Evolutionary conservation across 1,140 invertebrate genomes (phyloP), one percentile per base, ranked within the genome.

Genomic region (Halictus rubicundus): DNA sequence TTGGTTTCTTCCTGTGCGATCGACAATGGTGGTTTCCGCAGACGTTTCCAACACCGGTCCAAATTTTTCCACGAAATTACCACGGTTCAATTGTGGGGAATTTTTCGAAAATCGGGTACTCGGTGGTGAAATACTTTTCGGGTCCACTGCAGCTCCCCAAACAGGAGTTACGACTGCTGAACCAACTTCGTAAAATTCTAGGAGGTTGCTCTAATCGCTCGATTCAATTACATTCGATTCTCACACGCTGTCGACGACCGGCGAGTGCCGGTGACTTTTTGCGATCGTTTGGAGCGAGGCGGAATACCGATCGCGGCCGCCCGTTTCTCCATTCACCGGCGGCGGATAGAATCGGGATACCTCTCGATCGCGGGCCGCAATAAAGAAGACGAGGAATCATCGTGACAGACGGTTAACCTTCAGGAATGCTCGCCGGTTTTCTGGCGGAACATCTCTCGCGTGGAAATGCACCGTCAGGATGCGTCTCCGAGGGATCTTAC

Each of bases 381-480:
- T 21, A 21, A 37, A 49, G 70, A 70, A 25, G 59, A 49, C 21
- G 57, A 49, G n/a, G 32, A 63, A 63, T 63, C 61, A 37, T 57
- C 19, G 25, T 27, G 49, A 59, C 54, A 37, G 52, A 71, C 32
- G 69, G 37, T 54, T 54, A 69, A 64, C 61, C 61, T 64, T 64
- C 61, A 39, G 32, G 32, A 64, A 39, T 64, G 61, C 61, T n/a
- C 9, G 61, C 8, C 1, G 21, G 21, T 64, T 64, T 39, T 64
- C 32, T 39, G 10, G 21, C 37, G 32, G 39, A 65, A 75, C 49
- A 70, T 81, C 75, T n/a, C 60, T 23, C 60, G 60, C 60, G 60
- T 61, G 60, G 25, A 61, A 61, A 57, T n/a, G 54, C 54, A 21
- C 52, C 46, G 46, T 49, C 19, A 32, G 25, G 2, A 32, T 16